Percentiles rank a stretch among this genome's conserved stretches.
Conservation (phyloP, 2,797 vertebrate genomes). For the Bufotes viridis region DNA sequence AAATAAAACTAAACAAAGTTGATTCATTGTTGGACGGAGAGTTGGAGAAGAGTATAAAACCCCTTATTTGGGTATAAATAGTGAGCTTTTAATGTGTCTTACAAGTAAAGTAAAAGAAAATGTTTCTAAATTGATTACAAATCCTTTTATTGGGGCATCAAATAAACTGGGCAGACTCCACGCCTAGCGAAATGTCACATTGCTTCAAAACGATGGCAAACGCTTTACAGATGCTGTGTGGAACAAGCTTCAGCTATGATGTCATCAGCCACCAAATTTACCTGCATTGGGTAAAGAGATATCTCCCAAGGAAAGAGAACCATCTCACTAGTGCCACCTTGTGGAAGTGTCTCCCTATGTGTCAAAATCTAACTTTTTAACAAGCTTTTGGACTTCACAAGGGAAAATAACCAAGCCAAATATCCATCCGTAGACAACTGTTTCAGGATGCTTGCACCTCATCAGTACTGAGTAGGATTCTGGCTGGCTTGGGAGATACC, state of each 20-base stretch:
- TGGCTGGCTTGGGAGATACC: no score
- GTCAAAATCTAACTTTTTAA: no score
- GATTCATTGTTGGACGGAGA: slow-evolving; percentile 35
- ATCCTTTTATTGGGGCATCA: neutral
- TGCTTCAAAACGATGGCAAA: neutral
- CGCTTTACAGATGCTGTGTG: neutral
- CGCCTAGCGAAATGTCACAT: neutral
- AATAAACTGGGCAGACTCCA: neutral
- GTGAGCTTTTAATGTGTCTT: slow-evolving; percentile 23
- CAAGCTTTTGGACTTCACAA: no score
- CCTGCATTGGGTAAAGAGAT: no score
- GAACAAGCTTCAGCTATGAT: neutral
- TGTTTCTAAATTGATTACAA: slow-evolving; percentile 13
- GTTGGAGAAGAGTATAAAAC: slow-evolving; percentile 6
- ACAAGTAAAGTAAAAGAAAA: slow-evolving; percentile 10
- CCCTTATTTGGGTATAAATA: slow-evolving; percentile 50
- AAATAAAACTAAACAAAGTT: slow-evolving; percentile 39
- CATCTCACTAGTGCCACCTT: no score
- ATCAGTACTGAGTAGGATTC: no score
- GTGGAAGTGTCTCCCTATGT: no score
- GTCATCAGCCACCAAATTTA: neutral
- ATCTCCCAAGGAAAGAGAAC: no score
- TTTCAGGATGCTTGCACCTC: no score
- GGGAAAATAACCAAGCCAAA: no score
- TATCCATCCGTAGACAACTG: no score